These are phyloP conservation scores for Geophilus truncorum DNA, from an alignment of 2,888 invertebrate species.

Conservation along the genomic window DNA sequence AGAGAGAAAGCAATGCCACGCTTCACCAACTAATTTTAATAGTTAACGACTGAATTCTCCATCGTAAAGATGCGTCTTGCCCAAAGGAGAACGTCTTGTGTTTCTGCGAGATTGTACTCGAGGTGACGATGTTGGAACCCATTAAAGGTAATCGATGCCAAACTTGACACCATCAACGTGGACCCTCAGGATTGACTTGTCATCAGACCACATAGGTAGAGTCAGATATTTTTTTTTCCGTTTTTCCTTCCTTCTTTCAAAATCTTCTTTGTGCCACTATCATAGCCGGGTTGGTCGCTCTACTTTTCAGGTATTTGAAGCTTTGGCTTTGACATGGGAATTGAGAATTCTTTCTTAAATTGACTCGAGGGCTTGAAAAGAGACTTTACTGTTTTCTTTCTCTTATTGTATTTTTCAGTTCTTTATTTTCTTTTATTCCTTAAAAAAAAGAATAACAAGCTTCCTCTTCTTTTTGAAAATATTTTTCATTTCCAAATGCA, in stretches of 20 bases:
- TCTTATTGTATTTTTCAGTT: neutral
- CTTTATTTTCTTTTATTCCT: neutral
- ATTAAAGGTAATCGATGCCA: constrained; percentile 23
- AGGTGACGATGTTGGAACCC: constrained; percentile 21
- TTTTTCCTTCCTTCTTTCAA: too few species aligned
- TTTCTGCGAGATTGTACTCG: neutral
- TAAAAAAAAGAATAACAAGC: constrained; percentile 1
- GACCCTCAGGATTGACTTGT: constrained; percentile 23
- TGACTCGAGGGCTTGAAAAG: neutral
- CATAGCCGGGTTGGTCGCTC: neutral
- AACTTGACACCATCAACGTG: constrained; percentile 17
- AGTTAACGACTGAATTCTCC: constrained; percentile 25
- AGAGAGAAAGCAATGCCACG: constrained; percentile 14
- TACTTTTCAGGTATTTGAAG: constrained; percentile 18
- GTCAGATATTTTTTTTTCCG: neutral
- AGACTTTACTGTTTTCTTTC: constrained; percentile 3
- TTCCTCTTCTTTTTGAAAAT: neutral
- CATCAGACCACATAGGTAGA: constrained; percentile 12
- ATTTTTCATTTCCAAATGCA: constrained; percentile 20
- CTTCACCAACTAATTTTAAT: constrained; percentile 27
- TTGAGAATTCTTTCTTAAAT: neutral
- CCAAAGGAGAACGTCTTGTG: constrained; percentile 8
- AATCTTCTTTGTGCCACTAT: neutral
- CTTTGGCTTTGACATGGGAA: neutral
- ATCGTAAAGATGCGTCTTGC: constrained; percentile 27